These are phyloP conservation scores for Cyanoderma ruficeps DNA, from an alignment of 2,113 vertebrate genomes.

Conservation along the genomic window DNA sequence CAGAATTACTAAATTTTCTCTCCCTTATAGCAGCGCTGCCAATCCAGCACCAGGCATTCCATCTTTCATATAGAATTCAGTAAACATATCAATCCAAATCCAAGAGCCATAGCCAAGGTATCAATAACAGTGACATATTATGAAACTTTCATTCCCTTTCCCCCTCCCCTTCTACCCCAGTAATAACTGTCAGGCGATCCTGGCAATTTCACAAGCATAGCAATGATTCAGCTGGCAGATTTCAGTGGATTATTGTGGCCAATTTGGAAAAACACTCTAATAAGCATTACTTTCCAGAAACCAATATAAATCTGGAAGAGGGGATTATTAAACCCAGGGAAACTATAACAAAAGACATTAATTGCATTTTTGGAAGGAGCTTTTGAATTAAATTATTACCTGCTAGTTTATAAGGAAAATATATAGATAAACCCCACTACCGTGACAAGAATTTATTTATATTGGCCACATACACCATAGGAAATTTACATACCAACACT, in stretches of 20 bases:
- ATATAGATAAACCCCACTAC: conserved; percentile 59
- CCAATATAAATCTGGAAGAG: conserved; percentile 69
- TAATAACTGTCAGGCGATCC: conserved; percentile 65
- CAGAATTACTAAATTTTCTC: background rate
- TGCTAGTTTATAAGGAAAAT: conserved; percentile 60
- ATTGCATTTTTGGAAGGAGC: conserved; percentile 62
- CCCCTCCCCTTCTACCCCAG: conserved; percentile 43
- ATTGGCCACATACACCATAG: conserved; percentile 25
- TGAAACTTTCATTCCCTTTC: conserved; percentile 58
- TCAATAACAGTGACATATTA: conserved; percentile 68
- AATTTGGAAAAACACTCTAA: conserved; percentile 70
- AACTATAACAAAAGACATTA: conserved; percentile 70
- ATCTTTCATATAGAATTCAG: background rate
- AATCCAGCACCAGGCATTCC: background rate
- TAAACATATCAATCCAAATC: conserved; percentile 44
- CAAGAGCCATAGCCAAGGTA: conserved; percentile 42
- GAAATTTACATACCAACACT: conserved; percentile 49
- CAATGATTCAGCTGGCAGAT: conserved; percentile 70
- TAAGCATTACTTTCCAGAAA: conserved; percentile 68
- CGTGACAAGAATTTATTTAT: conserved; percentile 57
- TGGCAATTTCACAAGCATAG: conserved; percentile 70
- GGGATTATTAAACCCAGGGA: conserved; percentile 65
- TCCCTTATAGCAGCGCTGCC: background rate
- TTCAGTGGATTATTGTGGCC: conserved; percentile 68
- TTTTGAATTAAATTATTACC: conserved; percentile 69